Base-by-base conservation (phyloP, 2,888 invertebrate genomes). In the Lithosia quadra region DNA sequence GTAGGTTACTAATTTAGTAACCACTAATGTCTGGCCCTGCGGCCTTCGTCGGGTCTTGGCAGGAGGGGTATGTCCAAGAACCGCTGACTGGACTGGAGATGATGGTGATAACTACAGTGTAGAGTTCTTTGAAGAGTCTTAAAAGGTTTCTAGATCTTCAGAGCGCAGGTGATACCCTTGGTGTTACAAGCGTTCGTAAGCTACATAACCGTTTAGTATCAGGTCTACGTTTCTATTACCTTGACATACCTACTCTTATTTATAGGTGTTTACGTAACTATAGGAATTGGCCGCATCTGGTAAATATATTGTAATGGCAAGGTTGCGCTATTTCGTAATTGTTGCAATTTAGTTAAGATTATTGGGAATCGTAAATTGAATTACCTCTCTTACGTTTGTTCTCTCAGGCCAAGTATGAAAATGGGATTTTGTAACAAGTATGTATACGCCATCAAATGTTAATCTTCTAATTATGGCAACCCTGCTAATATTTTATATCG, bases 331-430 rank as follows among this genome's bases (percentile, higher is more conserved):
- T 55, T 22, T 22, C 15, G 75, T 67, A 69, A 75, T 72, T 61
- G 63, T 58, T 67, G 65, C 71, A 68, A 77, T 75, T 79, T 67
- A 24, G 24, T 39, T 39, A 56, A 63, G 65, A 64, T 58, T 60
- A 75, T 71, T 79, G 69, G 62, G 65, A 74, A 77, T 73, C 75
- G 69, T 73, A 74, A 69, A 72, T 61, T 57, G 56, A 68, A 71
- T 72, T 63, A 49, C 55, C 22, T 63, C 9, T 58, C 18, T 18
- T 22, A 36, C 36, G 24, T 60, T 13, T 65, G 53, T 53, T 60
- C 53, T 60, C 11, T 11, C 15, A 65, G 18, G 18, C 53, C 21
- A 57, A 10, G 13, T 11, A 28, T 57, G 18, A 28, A 49, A 18
- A 49, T 49, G n/a, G 7, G 18, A 43, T 43, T 36, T 43, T 43